Conservation (phyloP, 2,797 vertebrate genomes). For the Discoglossus pictus region DNA sequence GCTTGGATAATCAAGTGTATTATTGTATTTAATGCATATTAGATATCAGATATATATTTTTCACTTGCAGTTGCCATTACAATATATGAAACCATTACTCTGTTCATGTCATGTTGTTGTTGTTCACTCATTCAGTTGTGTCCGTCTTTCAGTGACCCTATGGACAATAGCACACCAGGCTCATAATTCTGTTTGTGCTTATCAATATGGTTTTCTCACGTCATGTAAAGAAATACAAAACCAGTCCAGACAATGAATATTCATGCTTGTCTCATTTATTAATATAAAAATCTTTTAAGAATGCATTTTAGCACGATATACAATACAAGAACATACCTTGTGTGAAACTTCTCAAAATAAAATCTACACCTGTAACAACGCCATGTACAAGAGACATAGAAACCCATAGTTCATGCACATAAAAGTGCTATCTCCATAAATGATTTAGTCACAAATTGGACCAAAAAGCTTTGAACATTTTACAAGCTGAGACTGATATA, state of each 20-base stretch:
- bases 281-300: conserved; percentile 94
- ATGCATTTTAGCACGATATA: conserved; percentile 97
- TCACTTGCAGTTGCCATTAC: too few relatives aligned
- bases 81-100: too few relatives aligned
- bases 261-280: conserved; percentile 98
- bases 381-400: conserved; percentile 83
- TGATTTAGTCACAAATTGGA: conserved; percentile 83
- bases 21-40: too few relatives aligned
- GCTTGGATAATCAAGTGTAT: too few relatives aligned
- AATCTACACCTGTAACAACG: conserved; percentile 85
- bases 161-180: too few relatives aligned
- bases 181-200: too few relatives aligned
- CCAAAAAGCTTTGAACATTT: conserved; percentile 82
- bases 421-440: conserved; percentile 83
- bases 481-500: conserved; percentile 85
- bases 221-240: conserved; percentile 1
- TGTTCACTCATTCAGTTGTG: too few relatives aligned
- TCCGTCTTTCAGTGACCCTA: too few relatives aligned
- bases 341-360: conserved; percentile 89
- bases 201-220: too few relatives aligned
- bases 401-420: conserved; percentile 91
- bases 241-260: conserved; percentile 61
- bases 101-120: too few relatives aligned
- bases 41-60: too few relatives aligned
- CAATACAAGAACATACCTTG: conserved; percentile 96